Evolutionary conservation across 92 coral and sea anemone genomes (phyloP), one percentile per base, ranked within the genome.

Genomic region (Siderastrea radians): DNA sequence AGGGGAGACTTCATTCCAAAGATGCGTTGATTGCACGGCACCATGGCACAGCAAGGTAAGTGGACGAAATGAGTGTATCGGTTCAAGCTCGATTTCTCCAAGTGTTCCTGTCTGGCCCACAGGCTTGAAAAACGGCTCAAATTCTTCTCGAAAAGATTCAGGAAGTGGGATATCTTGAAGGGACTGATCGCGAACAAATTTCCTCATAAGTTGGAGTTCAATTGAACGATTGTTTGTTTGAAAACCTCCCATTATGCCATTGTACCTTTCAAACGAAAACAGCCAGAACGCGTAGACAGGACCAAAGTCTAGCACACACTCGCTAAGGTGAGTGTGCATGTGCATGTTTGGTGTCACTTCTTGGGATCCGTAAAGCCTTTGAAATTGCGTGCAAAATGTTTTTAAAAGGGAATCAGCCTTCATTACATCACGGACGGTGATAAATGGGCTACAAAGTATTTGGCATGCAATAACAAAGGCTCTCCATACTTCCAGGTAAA

Each of bases 271-370:
- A 58, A 78, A 91, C 52, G 87, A 72, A 54, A 74, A 92, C 6
- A 73, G 68, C 92, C 92, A 92, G 64, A 92, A 88, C 53, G 78
- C 70, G 71, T 84, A 84, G 2, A 92, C 79, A 7, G 95, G 95
- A 5, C 95, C 95, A 78, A 72, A 92, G 73, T 91, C 94, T 44
- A 87, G 82, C 50, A 91, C 66, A 47, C 86, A 87, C 49, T 87
- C 92, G 0, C 49, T 3, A 9, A 91, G 49, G 68, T 91, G 94
- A 44, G 68, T 60, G 77, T 87, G 91, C 94, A 92, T 89, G 68
- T 87, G 91, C 94, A 92, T 89, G 74, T 92, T 85, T 51, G 92
- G 90, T 3, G 88, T 84, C 9, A 88, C 86, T 47, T 16, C 17
- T 0, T 54, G 43, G 3, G 59, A 11, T 46, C 95, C 95, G 89